A percentile compares a stretch with the other conserved stretches of the same genome.
Conservation (phyloP, 2,797 vertebrate genomes). For the Hippoglossus hippoglossus region DNA sequence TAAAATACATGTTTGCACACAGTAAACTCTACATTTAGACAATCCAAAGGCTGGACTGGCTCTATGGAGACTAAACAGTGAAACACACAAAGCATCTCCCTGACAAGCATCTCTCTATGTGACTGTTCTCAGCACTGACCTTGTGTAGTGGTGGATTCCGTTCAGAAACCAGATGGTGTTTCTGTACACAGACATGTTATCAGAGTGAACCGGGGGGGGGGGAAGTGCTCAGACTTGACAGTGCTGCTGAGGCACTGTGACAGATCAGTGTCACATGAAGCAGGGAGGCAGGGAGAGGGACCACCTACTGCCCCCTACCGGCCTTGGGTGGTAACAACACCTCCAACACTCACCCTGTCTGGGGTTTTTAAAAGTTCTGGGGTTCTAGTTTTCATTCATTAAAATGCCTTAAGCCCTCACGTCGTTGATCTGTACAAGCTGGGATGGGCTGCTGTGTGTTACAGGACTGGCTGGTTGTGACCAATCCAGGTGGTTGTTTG, state of each 20-base stretch:
- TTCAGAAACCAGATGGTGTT: conserved; percentile 84
- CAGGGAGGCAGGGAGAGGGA: neutral
- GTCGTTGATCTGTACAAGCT: neutral
- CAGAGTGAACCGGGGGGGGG: neutral
- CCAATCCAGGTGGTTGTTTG: conserved; percentile 44
- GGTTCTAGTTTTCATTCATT: conserved; percentile 36
- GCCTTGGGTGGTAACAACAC: conserved; percentile 25
- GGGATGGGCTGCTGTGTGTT: neutral
- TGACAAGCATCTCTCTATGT: neutral
- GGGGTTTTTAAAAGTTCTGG: neutral
- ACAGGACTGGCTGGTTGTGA: neutral
- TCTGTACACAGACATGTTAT: conserved; percentile 81
- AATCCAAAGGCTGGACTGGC: neutral
- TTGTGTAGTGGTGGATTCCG: conserved; percentile 83
- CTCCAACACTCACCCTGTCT: neutral
- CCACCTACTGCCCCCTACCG: conserved; percentile 60
- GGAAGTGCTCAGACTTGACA: conserved; percentile 3
- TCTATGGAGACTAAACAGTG: neutral
- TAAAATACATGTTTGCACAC: conserved; percentile 2
- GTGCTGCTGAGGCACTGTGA: conserved; percentile 30
- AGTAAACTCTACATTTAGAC: neutral
- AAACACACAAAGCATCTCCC: conserved; percentile 1
- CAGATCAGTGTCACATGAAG: conserved; percentile 49
- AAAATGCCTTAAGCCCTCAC: neutral
- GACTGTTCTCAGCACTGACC: conserved; percentile 67